These are phyloP conservation scores for Drosophila truncata DNA, from an alignment of 1,140 invertebrate species.

Conservation along the genomic window DNA sequence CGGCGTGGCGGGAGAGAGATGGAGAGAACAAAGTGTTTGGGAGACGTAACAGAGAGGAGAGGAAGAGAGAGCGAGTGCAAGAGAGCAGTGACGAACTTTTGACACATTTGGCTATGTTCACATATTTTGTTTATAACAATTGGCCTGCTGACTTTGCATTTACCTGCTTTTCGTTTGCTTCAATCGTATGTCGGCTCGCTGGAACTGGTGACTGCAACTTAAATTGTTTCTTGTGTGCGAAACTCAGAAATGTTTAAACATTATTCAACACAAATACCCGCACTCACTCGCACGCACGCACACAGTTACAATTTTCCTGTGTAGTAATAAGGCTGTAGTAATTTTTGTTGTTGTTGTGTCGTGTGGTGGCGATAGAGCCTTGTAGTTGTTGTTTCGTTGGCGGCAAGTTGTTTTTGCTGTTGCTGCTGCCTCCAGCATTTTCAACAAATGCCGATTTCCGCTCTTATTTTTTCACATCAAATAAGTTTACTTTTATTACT, in stretches of 20 bases:
- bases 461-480: slow-evolving; percentile 30
- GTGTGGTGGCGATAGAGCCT: slow-evolving; percentile 48
- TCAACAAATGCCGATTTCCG: slow-evolving; percentile 25
- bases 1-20: slow-evolving; percentile 39
- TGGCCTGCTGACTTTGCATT: slow-evolving; percentile 50
- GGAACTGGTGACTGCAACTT: slow-evolving; percentile 50
- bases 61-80: slow-evolving; percentile 4
- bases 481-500: slow-evolving; percentile 48
- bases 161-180: slow-evolving; percentile 52
- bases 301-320: slow-evolving; percentile 33
- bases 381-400: slow-evolving; percentile 46
- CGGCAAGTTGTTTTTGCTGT: slow-evolving; percentile 29
- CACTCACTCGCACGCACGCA: slow-evolving; percentile 41
- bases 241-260: slow-evolving; percentile 72
- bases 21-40: slow-evolving; percentile 1
- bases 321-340: slow-evolving; percentile 44
- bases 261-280: slow-evolving; percentile 75
- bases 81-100: slow-evolving; percentile 59
- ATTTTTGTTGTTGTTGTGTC: slow-evolving; percentile 40
- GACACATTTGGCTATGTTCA: slow-evolving; percentile 50
- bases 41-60: slow-evolving; percentile 4
- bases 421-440: slow-evolving; percentile 27
- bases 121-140: slow-evolving; percentile 62
- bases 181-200: slow-evolving; percentile 25
- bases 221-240: slow-evolving; percentile 56